phyloP scores from a whole-genome alignment of 2,797 vertebrate species.

The Bryconaethiops microstoma region DNA sequence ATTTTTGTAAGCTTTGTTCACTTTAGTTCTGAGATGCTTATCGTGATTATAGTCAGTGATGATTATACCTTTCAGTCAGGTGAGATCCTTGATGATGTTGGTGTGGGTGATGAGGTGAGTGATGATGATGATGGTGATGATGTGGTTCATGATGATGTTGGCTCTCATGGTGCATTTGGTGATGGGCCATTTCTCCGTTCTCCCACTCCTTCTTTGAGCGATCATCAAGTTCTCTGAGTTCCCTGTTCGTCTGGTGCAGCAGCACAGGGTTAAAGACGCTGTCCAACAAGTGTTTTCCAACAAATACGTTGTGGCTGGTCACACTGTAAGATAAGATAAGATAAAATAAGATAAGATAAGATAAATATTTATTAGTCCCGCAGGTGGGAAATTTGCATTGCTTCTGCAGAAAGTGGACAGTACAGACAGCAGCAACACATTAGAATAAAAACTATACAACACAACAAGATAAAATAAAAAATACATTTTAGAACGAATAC shows the following conservation, averaged over 20 bases:
- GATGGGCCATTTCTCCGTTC: conserved; percentile 50
- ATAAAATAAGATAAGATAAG: too few species aligned
- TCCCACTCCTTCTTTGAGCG: conserved; percentile 59
- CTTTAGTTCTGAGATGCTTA: background rate
- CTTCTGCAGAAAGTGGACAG: too few species aligned
- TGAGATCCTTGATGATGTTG: conserved; percentile 45
- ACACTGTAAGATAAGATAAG: background rate
- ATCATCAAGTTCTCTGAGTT: conserved; percentile 31
- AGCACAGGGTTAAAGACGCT: conserved; percentile 54
- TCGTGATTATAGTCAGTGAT: background rate
- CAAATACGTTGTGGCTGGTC: conserved; percentile 28
- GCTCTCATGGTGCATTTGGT: conserved; percentile 59
- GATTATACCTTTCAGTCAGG: conserved; percentile 61
- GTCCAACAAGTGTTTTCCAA: conserved; percentile 62
- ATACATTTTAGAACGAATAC: too few species aligned
- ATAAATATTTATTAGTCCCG: too few species aligned
- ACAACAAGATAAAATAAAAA: too few species aligned
- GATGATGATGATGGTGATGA: conserved; percentile 50
- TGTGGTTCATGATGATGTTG: conserved; percentile 53
- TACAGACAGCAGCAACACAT: too few species aligned
- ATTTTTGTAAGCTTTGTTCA: too few species aligned
- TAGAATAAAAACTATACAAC: too few species aligned
- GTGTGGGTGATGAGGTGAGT: conserved; percentile 49
- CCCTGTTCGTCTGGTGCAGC: conserved; percentile 41
- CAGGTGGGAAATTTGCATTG: too few species aligned